phyloP scores from a whole-genome alignment of 1,140 invertebrate genomes.

The Zophobas morio region DNA sequence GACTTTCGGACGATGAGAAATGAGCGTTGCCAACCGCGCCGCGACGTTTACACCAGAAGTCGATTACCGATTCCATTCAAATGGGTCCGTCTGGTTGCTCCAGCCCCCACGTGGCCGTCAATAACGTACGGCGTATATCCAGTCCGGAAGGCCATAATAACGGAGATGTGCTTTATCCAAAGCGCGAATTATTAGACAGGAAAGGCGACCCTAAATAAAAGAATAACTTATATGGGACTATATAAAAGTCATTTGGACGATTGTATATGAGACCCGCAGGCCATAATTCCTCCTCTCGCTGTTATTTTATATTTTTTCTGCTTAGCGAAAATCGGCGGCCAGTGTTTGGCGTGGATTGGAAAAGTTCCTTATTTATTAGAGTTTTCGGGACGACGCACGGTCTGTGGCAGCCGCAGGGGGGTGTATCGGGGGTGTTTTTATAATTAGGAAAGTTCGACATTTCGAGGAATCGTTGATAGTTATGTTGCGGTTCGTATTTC shows the following conservation, averaged over 20 bases:
- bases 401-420: too few relatives aligned
- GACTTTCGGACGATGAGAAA: too few relatives aligned
- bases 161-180: not conserved
- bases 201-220: conserved; percentile 19
- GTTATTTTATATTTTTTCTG: conserved; percentile 25
- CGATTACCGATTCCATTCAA: too few relatives aligned
- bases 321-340: not conserved
- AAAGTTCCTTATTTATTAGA: conserved; percentile 29
- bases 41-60: too few relatives aligned
- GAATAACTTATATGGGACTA: conserved; percentile 32
- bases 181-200: conserved; percentile 17
- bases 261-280: conserved; percentile 31
- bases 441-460: too few relatives aligned
- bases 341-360: conserved; percentile 3
- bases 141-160: not conserved
- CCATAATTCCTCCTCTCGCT: conserved; percentile 12
- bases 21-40: too few relatives aligned
- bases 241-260: conserved; percentile 27
- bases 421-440: too few relatives aligned
- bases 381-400: not conserved
- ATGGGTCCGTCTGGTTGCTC: too few relatives aligned
- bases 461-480: too few relatives aligned
- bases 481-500: too few relatives aligned
- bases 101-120: not conserved
- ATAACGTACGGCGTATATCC: not conserved